Evolutionary conservation across 2,888 invertebrate genomes (phyloP), one percentile per base, ranked within the genome.

Genomic region (Petrophora chlorosata): DNA sequence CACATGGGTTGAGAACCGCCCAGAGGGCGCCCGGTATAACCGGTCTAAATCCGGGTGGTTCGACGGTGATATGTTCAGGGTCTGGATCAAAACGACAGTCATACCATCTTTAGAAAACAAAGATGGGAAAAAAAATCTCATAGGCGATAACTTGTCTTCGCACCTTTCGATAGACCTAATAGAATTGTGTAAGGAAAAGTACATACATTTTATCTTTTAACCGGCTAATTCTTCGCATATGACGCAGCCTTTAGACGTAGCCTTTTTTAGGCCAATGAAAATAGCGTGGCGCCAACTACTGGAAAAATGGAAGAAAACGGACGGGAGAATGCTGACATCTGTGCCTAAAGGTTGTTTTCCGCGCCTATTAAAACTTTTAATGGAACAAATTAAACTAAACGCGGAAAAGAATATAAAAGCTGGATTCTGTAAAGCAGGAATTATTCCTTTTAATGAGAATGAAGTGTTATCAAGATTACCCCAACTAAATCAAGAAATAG

Each of bases 11-110:
- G n/a, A 15, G 15, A 16, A 16, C 3, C 12, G 34, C 2, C 34
- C 34, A 3, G 12, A 19, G 10, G 12, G 8, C n/a, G 13, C 69
- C 34, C 34, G 76, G 3, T 88, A 80, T 54, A 83, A 80, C 54
- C 22, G 77, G 0, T 67, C 74, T 2, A 50, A 53, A 35, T 71
- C 67, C 30, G 80, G 57, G 1, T 82, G 79, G 79, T 73, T 82
- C 48, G 79, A 79, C 50, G 17, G 52, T 0, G 51, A 33, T 3
- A 60, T 55, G 5, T 80, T 80, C 56, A 65, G 73, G 51, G 71
- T 79, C 43, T 79, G 72, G 71, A 63, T 79, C 14, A 30, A 41
- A 25, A 63, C 57, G 5, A 35, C 66, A 2, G 53, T 57, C 0
- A 17, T 70, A 12, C 58, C 59, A 13, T 62, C 45, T 30, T 59